These are phyloP conservation scores for Brevipalpus yothersi DNA, from an alignment of 1,140 invertebrate genomes.

Conservation along the genomic window DNA sequence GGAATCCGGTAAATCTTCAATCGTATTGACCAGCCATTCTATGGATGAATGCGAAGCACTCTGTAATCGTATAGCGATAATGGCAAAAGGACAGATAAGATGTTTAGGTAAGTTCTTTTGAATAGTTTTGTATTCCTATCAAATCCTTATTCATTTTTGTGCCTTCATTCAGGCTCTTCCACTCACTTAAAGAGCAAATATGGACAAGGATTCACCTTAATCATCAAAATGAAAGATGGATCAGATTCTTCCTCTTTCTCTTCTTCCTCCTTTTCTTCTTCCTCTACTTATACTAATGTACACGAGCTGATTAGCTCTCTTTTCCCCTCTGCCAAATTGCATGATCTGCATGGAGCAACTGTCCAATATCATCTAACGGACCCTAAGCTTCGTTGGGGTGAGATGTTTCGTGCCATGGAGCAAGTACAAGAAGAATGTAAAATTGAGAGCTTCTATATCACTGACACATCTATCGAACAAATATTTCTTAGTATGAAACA, in stretches of 20 bases:
- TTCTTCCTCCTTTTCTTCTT: no score
- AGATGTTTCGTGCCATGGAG: constrained; percentile 22
- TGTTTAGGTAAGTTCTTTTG: constrained; percentile 36
- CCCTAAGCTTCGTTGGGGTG: constrained; percentile 16
- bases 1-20: constrained; percentile 12
- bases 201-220: constrained; percentile 29
- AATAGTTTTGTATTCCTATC: constrained; percentile 6
- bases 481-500: constrained; percentile 16
- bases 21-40: constrained; percentile 16
- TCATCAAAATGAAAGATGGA: not conserved
- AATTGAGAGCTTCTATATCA: constrained; percentile 27
- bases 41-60: constrained; percentile 69
- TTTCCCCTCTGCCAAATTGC: constrained; percentile 1
- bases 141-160: no score
- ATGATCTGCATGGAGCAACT: constrained; percentile 5
- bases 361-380: constrained; percentile 40
- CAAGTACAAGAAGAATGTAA: constrained; percentile 16
- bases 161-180: constrained; percentile 30
- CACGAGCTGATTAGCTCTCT: not conserved
- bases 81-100: constrained; percentile 56
- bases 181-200: constrained; percentile 31
- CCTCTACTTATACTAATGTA: not conserved
- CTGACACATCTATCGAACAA: constrained; percentile 28
- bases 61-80: constrained; percentile 57
- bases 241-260: no score